phyloP scores from a whole-genome alignment of 2,113 vertebrate species.

The Sarotherodon lohbergeri region DNA sequence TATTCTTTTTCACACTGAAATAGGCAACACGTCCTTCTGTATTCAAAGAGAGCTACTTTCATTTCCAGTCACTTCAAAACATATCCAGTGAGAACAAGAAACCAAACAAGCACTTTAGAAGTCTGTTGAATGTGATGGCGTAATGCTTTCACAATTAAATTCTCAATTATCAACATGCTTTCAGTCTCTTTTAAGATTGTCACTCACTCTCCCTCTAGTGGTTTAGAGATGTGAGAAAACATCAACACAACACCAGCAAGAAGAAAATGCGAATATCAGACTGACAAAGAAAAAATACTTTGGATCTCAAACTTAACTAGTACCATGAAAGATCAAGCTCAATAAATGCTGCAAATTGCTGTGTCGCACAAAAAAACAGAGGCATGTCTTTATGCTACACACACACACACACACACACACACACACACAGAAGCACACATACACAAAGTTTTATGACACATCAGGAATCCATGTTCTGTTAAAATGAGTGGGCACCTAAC shows the following conservation, averaged over 20 bases:
- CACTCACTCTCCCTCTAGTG: slow-evolving; percentile 18
- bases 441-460: neutral
- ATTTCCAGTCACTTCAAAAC: neutral
- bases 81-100: neutral
- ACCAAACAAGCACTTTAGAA: neutral
- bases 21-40: neutral
- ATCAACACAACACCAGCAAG: neutral
- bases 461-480: neutral
- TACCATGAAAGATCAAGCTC: neutral
- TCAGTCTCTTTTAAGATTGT: neutral
- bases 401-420: neutral
- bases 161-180: neutral
- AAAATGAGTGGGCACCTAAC: neutral
- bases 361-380: neutral
- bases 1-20: neutral
- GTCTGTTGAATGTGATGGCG: neutral
- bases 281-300: neutral
- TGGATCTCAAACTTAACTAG: neutral
- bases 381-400: neutral
- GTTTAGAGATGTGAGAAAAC: neutral
- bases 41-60: neutral
- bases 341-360: neutral
- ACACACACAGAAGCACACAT: neutral
- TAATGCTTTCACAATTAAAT: neutral
- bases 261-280: neutral